Conservation (phyloP, 1,140 invertebrate species). For the Bombus sylvicola region DNA sequence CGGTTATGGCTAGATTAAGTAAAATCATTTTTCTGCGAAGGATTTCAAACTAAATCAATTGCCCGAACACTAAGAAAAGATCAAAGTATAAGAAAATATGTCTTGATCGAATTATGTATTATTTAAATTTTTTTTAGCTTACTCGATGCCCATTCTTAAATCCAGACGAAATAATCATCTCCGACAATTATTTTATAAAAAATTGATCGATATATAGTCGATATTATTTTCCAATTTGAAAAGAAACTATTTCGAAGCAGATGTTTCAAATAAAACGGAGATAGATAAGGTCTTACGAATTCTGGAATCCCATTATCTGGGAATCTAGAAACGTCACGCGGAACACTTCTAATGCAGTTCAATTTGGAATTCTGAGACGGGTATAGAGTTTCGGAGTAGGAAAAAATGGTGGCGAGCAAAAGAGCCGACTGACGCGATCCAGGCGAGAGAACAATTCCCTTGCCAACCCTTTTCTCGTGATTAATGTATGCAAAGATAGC, state of each 20-base stretch:
- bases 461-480: conserved; percentile 64
- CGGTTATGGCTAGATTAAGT: too few species aligned
- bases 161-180: too few species aligned
- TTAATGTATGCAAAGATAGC: conserved; percentile 72
- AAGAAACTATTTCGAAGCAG: too few species aligned
- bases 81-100: too few species aligned
- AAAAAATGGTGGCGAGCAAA: conserved; percentile 33
- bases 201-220: too few species aligned
- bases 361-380: conserved; percentile 58
- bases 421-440: conserved; percentile 34
- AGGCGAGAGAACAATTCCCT: conserved; percentile 53
- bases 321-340: conserved; percentile 46
- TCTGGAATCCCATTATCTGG: conserved; percentile 21
- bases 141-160: too few species aligned
- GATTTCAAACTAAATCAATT: too few species aligned
- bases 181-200: too few species aligned
- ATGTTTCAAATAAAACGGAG: conserved; percentile 8
- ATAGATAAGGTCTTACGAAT: conserved; percentile 8
- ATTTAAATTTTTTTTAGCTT: too few species aligned
- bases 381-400: conserved; percentile 54
- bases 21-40: too few species aligned
- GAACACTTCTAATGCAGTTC: conserved; percentile 52
- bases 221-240: background rate
- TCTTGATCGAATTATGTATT: too few species aligned
- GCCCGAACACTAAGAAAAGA: too few species aligned